These are phyloP conservation scores for Lasiommata megera DNA, from an alignment of 2,888 invertebrate genomes.

Conservation along the genomic window DNA sequence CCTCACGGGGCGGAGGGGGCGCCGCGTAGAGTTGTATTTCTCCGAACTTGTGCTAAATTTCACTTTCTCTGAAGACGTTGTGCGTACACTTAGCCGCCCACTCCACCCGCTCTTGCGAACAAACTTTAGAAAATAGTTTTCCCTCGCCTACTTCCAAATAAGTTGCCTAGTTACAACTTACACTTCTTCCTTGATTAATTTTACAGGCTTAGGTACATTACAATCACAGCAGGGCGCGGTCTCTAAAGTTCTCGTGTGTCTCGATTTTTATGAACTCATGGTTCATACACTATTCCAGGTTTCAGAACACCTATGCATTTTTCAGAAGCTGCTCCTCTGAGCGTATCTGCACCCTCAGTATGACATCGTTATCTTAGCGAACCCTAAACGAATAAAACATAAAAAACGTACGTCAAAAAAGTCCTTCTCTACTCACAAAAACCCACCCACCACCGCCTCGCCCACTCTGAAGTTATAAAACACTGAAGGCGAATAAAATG, in stretches of 20 bases:
- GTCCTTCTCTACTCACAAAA: conserved; percentile 79
- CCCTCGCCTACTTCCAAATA: conserved; percentile 42
- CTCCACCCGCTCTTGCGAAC: conserved; percentile 50
- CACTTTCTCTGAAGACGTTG: conserved; percentile 79
- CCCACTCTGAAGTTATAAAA: conserved; percentile 75
- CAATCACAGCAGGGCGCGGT: background rate
- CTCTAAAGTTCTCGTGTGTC: background rate
- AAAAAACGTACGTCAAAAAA: conserved; percentile 81
- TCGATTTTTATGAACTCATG: background rate
- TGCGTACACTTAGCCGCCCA: conserved; percentile 76
- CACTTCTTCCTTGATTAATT: conserved; percentile 7
- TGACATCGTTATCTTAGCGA: conserved; percentile 78
- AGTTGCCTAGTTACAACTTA: conserved; percentile 22
- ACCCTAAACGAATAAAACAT: conserved; percentile 79
- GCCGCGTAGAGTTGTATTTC: conserved; percentile 69
- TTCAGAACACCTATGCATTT: conserved; percentile 5
- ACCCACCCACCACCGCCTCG: conserved; percentile 70
- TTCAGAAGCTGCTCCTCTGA: conserved; percentile 52
- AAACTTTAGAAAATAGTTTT: conserved; percentile 64
- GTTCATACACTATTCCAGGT: background rate
- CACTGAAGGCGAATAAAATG: conserved; percentile 56
- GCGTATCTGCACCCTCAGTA: conserved; percentile 62
- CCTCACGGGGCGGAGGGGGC: conserved; percentile 52
- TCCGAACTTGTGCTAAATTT: conserved; percentile 80
- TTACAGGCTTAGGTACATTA: conserved; percentile 1